Evolutionary conservation across 2,888 invertebrate genomes (phyloP).

Genomic region (Cybosia mesomella): DNA sequence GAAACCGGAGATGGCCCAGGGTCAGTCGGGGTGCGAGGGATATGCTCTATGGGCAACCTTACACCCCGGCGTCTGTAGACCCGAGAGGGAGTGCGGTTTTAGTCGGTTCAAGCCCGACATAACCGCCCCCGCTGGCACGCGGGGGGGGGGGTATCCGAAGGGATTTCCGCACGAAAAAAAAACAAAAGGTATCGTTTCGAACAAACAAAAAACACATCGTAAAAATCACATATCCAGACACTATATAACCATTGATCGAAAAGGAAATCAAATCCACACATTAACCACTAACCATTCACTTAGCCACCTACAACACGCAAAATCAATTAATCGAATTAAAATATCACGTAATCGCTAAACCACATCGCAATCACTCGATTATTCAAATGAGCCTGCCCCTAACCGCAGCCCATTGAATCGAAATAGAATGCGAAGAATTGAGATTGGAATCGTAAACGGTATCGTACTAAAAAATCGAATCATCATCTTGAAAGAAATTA

Average conservation of each 20-base stretch:
- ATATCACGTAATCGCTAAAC: constrained; percentile 46
- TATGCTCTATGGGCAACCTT: too few species aligned
- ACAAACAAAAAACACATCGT: too few species aligned
- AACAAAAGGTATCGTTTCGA: too few species aligned
- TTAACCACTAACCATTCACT: constrained; percentile 15
- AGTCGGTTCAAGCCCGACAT: too few species aligned
- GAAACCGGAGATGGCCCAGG: too few species aligned
- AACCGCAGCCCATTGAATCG: constrained; percentile 47
- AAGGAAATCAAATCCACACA: constrained; percentile 17
- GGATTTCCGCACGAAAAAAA: too few species aligned
- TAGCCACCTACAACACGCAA: constrained; percentile 24
- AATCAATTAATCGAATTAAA: constrained; percentile 52
- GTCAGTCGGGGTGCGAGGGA: too few species aligned
- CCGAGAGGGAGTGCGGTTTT: too few species aligned
- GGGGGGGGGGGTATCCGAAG: too few species aligned
- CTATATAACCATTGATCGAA: background rate
- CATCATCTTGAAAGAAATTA: constrained; percentile 30
- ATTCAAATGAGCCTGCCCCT: constrained; percentile 51
- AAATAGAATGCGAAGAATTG: constrained; percentile 29
- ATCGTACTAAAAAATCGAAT: constrained; percentile 23
- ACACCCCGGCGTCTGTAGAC: too few species aligned
- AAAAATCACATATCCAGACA: background rate
- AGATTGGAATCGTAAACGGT: constrained; percentile 43
- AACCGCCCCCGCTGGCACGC: too few species aligned
- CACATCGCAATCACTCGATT: constrained; percentile 50